Evolutionary conservation across 2,888 invertebrate genomes (phyloP).

Genomic region (Drosophila pegasa): DNA sequence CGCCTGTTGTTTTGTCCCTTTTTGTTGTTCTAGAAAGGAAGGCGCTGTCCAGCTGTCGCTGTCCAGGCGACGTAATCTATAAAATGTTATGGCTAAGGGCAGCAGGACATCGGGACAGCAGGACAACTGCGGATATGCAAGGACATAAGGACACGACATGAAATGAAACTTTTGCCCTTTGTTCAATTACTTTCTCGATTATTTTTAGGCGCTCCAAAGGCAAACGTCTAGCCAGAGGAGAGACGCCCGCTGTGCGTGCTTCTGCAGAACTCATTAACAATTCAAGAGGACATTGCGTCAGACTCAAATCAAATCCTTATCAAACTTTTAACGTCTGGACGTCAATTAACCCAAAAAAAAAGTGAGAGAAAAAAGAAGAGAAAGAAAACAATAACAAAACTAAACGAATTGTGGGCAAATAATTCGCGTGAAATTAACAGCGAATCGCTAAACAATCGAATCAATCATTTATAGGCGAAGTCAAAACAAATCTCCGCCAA

Average conservation of each 20-base stretch:
- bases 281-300: conserved; percentile 48
- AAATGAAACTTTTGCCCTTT: conserved; percentile 24
- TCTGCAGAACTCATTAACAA: conserved; percentile 36
- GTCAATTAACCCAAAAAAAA: conserved; percentile 42
- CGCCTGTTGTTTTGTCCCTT: conserved; percentile 5
- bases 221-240: conserved; percentile 44
- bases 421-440: conserved; percentile 53
- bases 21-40: conserved; percentile 34
- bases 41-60: conserved; percentile 26
- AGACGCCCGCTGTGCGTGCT: conserved; percentile 12
- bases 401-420: conserved; percentile 38
- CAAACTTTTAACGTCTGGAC: conserved; percentile 14
- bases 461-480: conserved; percentile 12
- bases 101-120: conserved; percentile 2
- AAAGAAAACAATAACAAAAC: neutral
- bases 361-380: neutral
- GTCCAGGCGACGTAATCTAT: conserved; percentile 11
- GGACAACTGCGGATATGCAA: conserved; percentile 1
- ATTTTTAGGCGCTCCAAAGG: conserved; percentile 20
- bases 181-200: conserved; percentile 11
- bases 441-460: conserved; percentile 40
- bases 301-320: conserved; percentile 23
- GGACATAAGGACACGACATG: conserved; percentile 34
- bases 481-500: conserved; percentile 13
- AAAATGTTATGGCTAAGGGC: conserved; percentile 9